Evolutionary conservation across 2,888 invertebrate genomes (phyloP).

Genomic region (Mythimna pallens): DNA sequence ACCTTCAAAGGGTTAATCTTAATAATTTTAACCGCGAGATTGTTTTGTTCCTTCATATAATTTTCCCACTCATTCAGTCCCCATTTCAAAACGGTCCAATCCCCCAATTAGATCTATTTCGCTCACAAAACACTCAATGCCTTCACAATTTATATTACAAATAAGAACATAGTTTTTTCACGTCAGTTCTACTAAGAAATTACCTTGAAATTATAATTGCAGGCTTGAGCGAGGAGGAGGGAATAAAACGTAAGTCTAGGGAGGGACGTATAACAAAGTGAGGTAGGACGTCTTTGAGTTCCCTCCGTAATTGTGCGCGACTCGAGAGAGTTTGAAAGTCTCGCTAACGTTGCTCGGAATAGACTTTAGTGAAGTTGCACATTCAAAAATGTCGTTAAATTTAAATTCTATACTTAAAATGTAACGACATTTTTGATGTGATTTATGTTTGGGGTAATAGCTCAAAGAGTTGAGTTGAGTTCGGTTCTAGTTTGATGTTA

Average conservation of each 20-base stretch:
- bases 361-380: conserved; percentile 31
- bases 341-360: conserved; percentile 38
- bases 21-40: background rate
- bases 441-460: conserved; percentile 17
- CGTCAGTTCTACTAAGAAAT: conserved; percentile 47
- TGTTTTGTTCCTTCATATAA: background rate
- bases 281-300: conserved; percentile 54
- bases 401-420: conserved; percentile 10
- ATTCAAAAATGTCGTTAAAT: conserved; percentile 23
- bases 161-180: conserved; percentile 23
- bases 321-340: conserved; percentile 35
- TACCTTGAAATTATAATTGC: conserved; percentile 63
- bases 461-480: conserved; percentile 17
- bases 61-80: background rate
- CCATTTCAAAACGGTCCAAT: conserved; percentile 1
- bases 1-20: background rate
- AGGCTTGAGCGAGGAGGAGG: conserved; percentile 26
- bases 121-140: conserved; percentile 9
- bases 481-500: background rate
- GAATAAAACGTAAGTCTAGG: conserved; percentile 48
- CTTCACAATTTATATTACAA: conserved; percentile 44
- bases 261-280: conserved; percentile 46
- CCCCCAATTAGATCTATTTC: conserved; percentile 12
- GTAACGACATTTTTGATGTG: conserved; percentile 24
- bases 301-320: conserved; percentile 58